Percentiles rank a stretch among this genome's conserved stretches.
These are phyloP conservation scores for Agonum fuliginosum DNA, from an alignment of 2,888 invertebrate species.

Conservation along the genomic window DNA sequence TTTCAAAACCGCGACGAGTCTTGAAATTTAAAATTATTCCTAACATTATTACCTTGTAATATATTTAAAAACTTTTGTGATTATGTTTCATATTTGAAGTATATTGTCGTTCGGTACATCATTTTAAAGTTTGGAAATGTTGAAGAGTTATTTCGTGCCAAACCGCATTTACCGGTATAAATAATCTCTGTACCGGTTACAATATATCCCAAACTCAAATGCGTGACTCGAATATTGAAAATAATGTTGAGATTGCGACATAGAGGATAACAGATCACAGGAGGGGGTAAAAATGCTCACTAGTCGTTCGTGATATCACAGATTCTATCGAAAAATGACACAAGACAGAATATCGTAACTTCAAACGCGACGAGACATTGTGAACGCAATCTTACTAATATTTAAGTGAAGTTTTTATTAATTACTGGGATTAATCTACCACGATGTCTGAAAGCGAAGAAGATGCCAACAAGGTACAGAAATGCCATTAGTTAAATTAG, in stretches of 20 bases:
- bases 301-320: conserved; percentile 42
- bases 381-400: too few relatives aligned
- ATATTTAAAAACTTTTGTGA: too few relatives aligned
- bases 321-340: conserved; percentile 52
- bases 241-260: conserved; percentile 48
- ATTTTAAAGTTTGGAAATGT: conserved; percentile 16
- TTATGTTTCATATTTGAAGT: too few relatives aligned
- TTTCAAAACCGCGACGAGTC: too few relatives aligned
- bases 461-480: conserved; percentile 39
- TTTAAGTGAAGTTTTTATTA: conserved; percentile 2
- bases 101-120: background rate
- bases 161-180: conserved; percentile 8
- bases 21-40: too few relatives aligned
- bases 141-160: conserved; percentile 25
- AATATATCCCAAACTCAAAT: conserved; percentile 27
- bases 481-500: background rate
- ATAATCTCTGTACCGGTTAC: conserved; percentile 35
- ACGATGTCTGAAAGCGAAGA: conserved; percentile 30
- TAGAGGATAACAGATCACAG: conserved; percentile 31
- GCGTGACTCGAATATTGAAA: conserved; percentile 53
- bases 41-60: too few relatives aligned
- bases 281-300: conserved; percentile 47
- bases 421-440: background rate
- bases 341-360: conserved; percentile 40
- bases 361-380: conserved; percentile 8